Conservation (phyloP, 2,113 vertebrate species). For the Xyliphius kryptos region DNA sequence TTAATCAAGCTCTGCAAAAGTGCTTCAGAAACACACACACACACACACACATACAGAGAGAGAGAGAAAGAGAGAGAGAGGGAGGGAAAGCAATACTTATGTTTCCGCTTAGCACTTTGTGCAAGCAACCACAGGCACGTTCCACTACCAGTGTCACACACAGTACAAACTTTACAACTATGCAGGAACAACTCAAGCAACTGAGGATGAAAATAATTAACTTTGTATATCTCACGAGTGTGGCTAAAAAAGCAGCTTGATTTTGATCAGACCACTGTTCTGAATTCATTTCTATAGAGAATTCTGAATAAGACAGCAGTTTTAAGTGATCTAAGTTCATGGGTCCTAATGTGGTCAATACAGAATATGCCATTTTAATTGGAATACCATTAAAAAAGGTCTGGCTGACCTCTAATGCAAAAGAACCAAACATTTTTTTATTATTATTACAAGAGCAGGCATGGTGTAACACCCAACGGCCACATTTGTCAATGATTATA, state of each 20-base stretch:
- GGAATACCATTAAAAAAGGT: too few species aligned
- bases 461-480: too few species aligned
- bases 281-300: too few species aligned
- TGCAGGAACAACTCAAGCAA: conserved; percentile 32
- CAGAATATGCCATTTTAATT: neutral
- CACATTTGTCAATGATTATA: too few species aligned
- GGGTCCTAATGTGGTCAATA: neutral
- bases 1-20: conserved; percentile 46
- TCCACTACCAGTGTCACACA: conserved; percentile 31
- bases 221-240: conserved; percentile 15
- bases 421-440: too few species aligned
- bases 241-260: conserved; percentile 1
- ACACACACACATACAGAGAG: conserved; percentile 6
- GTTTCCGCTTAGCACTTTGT: conserved; percentile 23
- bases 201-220: conserved; percentile 29
- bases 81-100: conserved; percentile 3
- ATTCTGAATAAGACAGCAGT: too few species aligned
- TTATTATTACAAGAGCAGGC: too few species aligned
- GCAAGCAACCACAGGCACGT: conserved; percentile 28
- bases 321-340: neutral
- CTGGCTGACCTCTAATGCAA: too few species aligned
- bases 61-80: neutral
- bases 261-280: conserved; percentile 10
- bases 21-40: conserved; percentile 19
- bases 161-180: conserved; percentile 21